phyloP scores from a whole-genome alignment of 2,113 vertebrate genomes.

The Podiceps cristatus region DNA sequence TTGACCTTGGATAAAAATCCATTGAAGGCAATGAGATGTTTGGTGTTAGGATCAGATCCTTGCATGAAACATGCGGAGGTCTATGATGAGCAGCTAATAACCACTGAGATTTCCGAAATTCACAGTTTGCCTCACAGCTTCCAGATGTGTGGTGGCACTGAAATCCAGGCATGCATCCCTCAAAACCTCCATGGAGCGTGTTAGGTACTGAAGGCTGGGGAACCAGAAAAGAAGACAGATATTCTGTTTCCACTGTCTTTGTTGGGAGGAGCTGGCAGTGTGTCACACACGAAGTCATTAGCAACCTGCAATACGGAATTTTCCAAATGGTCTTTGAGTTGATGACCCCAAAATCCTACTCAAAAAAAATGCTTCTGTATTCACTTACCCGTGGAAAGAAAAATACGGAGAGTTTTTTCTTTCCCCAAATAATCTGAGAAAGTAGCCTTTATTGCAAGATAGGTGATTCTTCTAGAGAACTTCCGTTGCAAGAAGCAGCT shows the following conservation, averaged over 20 bases:
- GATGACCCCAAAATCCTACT: neutral
- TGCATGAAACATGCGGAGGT: neutral
- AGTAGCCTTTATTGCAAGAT: neutral
- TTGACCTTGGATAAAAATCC: neutral
- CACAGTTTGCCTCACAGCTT: neutral
- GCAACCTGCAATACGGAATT: neutral
- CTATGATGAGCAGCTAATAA: neutral
- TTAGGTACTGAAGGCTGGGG: neutral
- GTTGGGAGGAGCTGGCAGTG: neutral
- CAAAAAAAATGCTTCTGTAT: neutral
- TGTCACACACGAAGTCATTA: neutral
- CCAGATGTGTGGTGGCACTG: neutral
- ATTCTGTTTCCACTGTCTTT: neutral
- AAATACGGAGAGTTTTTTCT: neutral
- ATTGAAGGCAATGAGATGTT: neutral
- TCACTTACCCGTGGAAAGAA: neutral
- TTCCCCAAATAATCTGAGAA: neutral
- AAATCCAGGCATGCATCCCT: neutral
- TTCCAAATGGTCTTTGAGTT: neutral
- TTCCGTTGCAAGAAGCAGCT: neutral
- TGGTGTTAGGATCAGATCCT: neutral
- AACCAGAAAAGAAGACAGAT: neutral
- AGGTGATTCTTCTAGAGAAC: neutral
- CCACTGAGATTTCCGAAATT: neutral
- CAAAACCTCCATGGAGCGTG: accelerated